Evolutionary conservation across 2,113 vertebrate species (phyloP).

Genomic region (Siniperca chuatsi): DNA sequence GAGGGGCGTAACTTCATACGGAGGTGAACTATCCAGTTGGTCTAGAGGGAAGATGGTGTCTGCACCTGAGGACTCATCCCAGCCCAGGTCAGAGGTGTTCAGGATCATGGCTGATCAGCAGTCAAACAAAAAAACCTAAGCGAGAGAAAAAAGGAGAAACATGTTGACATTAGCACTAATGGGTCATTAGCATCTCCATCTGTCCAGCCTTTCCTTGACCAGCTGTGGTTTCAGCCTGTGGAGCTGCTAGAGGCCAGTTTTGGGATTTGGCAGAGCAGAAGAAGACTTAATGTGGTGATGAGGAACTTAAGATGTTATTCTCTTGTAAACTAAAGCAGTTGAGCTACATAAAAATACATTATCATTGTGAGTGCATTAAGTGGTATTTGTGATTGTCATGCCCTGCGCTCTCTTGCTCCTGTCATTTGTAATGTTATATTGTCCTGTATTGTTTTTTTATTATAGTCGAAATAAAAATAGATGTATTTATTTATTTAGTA

Average conservation of each 20-base stretch:
- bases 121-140: slow-evolving; percentile 52
- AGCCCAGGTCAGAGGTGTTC: slow-evolving; percentile 77
- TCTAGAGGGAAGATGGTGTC: slow-evolving; percentile 75
- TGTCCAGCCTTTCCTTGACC: neutral
- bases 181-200: slow-evolving; percentile 6
- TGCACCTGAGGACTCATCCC: slow-evolving; percentile 81
- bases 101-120: slow-evolving; percentile 72
- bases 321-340: neutral
- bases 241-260: neutral
- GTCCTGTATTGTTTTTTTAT: neutral
- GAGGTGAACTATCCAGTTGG: slow-evolving; percentile 68
- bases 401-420: neutral
- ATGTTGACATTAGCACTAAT: slow-evolving; percentile 24
- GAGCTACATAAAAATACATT: neutral
- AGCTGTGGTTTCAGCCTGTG: slow-evolving; percentile 28
- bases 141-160: slow-evolving; percentile 8
- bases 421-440: neutral
- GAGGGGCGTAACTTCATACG: slow-evolving; percentile 77
- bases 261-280: neutral
- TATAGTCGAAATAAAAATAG: neutral
- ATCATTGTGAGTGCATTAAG: slow-evolving; percentile 14
- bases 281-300: neutral
- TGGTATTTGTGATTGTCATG: neutral
- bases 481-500: neutral
- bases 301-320: neutral